These are phyloP conservation scores for Corticium candelabrum DNA, from an alignment of 37 sponge, comb jelly and placozoan genomes.

Conservation along the genomic window DNA sequence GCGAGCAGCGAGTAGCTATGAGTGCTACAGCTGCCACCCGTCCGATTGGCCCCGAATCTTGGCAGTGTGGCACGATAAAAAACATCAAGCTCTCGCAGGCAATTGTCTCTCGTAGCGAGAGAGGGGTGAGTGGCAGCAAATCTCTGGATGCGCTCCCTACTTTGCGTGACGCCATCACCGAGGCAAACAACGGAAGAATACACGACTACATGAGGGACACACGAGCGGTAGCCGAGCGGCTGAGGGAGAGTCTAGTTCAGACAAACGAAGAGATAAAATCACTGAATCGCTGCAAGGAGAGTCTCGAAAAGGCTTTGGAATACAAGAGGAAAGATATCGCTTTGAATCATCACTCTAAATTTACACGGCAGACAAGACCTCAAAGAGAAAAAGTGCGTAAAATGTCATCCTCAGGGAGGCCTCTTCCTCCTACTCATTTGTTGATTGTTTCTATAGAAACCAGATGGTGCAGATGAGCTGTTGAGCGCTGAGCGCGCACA, in stretches of 20 bases:
- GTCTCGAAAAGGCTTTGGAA: neutral
- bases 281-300: constrained; percentile 3
- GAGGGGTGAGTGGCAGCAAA: neutral
- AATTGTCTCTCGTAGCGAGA: neutral
- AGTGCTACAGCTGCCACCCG: too few relatives aligned
- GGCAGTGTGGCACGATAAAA: neutral
- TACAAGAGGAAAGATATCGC: neutral
- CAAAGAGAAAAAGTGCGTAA: constrained; percentile 2
- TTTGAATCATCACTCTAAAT: neutral
- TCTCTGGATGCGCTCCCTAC: neutral
- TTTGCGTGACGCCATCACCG: neutral
- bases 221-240: neutral
- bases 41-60: constrained; percentile 2
- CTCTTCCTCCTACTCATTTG: neutral
- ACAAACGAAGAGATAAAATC: neutral
- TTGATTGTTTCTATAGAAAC: too few relatives aligned
- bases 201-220: neutral
- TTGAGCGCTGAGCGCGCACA: neutral
- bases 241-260: neutral
- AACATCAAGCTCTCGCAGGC: constrained; percentile 10
- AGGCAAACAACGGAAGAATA: neutral
- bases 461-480: neutral
- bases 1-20: too few relatives aligned
- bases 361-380: neutral
- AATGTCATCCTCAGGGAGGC: too few relatives aligned